Base-by-base conservation (phyloP, 2,888 invertebrate species). In the Nemotelus pantherinus region DNA sequence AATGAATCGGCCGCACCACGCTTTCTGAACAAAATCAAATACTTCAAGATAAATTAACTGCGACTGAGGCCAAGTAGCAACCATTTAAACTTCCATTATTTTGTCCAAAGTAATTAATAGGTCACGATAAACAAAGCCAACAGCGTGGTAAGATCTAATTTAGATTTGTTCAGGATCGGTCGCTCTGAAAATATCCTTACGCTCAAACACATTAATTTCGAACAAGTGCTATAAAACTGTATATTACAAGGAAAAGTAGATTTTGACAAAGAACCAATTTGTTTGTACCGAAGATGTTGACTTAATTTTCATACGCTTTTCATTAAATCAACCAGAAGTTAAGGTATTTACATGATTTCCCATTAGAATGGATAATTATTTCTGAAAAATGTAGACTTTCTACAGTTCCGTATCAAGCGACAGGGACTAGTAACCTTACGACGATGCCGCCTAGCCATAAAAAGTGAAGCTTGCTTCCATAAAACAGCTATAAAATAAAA, bases 51-150 rank as follows among this genome's bases (percentile, higher is more conserved):
- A 60, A 60, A 60, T 60, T 39, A 7, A 41, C 4, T 39, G 25
- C 41, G 41, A 60, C 39, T 5, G 60, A 60, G 57, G 25, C 57
- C 57, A 60, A 39, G 41, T 39, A 60, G 60, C 39, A 39, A 60
- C 41, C n/a, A 41, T 60, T 60, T 25, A 60, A 60, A 43, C 60
- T 60, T 60, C 60, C 39, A 43, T 43, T 39, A 4, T n/a, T 25
- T 60, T 7, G 60, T 60, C 39, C n/a, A 41, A 60, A 60, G 39
- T 60, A 60, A 60, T 60, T 60, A 60, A 60, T 60, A 25, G 39
- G 41, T 60, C 39, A 7, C 25, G 7, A 10, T 60, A 39, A 60
- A 60, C 7, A 60, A 43, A 41, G 25, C 60, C 9, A 60, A 60
- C 39, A 7, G 41, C 25, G 60, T 39, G n/a, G 25, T 57, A 25